A percentile compares a stretch with the other conserved stretches of the same genome.
Evolutionary conservation across 2,113 vertebrate genomes (phyloP).

Genomic region (Psophia crepitans): DNA sequence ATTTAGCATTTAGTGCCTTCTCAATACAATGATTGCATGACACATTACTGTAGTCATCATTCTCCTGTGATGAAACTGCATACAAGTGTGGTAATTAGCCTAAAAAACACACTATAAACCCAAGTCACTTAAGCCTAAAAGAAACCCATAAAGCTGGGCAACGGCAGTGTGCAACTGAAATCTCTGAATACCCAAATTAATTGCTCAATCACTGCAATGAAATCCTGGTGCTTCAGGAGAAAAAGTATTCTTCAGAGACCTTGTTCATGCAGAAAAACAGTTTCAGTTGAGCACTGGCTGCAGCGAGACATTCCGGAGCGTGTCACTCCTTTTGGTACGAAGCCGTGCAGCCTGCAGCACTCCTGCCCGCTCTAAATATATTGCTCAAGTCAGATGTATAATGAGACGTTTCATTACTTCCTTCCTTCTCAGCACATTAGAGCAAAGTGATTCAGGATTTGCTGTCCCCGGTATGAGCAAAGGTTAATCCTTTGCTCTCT

Average conservation of each 20-base stretch:
- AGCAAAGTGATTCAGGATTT: not conserved
- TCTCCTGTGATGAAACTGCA: not conserved
- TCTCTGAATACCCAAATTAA: not conserved
- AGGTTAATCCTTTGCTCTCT: not conserved
- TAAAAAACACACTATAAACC: not conserved
- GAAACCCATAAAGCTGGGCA: not conserved
- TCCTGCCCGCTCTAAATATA: not conserved
- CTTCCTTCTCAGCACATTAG: constrained; percentile 5
- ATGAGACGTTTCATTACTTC: constrained; percentile 43
- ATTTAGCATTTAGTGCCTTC: not conserved
- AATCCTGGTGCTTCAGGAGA: not conserved
- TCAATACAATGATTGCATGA: not conserved
- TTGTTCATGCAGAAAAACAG: not conserved
- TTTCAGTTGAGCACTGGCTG: not conserved
- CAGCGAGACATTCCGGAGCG: not conserved
- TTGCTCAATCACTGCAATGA: not conserved
- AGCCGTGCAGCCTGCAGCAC: not conserved
- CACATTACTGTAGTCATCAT: not conserved
- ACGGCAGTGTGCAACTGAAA: not conserved
- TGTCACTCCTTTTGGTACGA: not conserved
- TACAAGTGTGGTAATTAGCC: not conserved
- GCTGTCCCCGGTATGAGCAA: not conserved
- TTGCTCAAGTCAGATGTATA: not conserved
- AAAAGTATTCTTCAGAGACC: not conserved
- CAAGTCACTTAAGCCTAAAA: not conserved